A percentile compares a stretch with the other conserved stretches of the same genome.
These are phyloP conservation scores for Erpornis zantholeuca DNA, from an alignment of 2,113 vertebrate genomes.

Conservation along the genomic window DNA sequence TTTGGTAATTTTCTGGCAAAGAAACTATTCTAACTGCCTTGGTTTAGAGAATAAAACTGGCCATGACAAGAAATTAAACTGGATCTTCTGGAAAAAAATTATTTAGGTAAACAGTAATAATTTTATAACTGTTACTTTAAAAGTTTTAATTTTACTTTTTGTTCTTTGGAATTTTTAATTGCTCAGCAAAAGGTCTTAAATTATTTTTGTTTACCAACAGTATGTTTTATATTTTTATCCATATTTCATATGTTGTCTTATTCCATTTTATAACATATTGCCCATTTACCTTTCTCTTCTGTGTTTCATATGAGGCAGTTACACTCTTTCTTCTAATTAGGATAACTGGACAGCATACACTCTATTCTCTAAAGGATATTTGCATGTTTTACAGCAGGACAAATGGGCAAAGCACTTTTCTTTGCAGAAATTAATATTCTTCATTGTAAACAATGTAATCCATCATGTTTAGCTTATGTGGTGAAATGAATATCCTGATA, in stretches of 20 bases:
- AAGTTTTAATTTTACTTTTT: background rate
- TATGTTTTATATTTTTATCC: background rate
- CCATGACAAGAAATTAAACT: background rate
- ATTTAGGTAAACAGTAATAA: conserved; percentile 27
- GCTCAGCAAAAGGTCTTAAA: background rate
- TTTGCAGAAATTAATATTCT: conserved; percentile 60
- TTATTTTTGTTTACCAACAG: background rate
- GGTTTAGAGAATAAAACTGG: background rate
- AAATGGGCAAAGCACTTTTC: conserved; percentile 57
- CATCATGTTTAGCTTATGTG: conserved; percentile 28
- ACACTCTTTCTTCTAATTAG: conserved; percentile 56
- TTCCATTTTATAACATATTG: conserved; percentile 42
- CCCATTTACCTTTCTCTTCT: conserved; percentile 24
- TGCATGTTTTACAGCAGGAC: conserved; percentile 61
- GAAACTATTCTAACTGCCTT: background rate
- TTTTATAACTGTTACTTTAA: conserved; percentile 29
- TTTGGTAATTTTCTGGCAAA: conserved; percentile 26
- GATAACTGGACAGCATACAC: conserved; percentile 20
- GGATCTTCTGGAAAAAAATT: background rate
- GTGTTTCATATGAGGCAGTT: conserved; percentile 34
- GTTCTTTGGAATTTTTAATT: background rate
- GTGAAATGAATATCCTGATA: conserved; percentile 43
- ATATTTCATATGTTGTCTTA: background rate
- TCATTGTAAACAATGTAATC: conserved; percentile 58
- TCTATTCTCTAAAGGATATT: conserved; percentile 52